A percentile compares a stretch with the other conserved stretches of the same genome.
Conservation (phyloP, 2,888 invertebrate species). For the Mellilla xanthometata region DNA sequence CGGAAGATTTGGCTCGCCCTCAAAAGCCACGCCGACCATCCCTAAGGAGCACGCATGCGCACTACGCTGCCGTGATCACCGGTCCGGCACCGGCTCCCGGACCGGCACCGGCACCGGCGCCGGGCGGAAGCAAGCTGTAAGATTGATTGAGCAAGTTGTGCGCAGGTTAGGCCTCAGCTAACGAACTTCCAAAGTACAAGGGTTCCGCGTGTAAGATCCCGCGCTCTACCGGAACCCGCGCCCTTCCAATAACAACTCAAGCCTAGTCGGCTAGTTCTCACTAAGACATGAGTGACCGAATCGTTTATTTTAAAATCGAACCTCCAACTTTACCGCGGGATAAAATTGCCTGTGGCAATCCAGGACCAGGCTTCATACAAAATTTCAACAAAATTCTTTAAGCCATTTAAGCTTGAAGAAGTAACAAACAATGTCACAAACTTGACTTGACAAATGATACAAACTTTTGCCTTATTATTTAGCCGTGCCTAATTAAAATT, state of each 20-base stretch:
- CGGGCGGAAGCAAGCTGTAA: too few relatives aligned
- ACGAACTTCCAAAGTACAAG: slow-evolving; percentile 48
- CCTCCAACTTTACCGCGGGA: slow-evolving; percentile 34
- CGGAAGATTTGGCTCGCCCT: slow-evolving; percentile 25
- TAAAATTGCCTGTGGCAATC: too few relatives aligned
- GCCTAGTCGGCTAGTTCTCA: slow-evolving; percentile 39
- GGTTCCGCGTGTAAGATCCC: slow-evolving; percentile 37
- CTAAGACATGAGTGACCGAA: slow-evolving; percentile 39
- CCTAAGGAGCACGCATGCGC: slow-evolving; percentile 69
- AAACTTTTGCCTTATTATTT: too few relatives aligned
- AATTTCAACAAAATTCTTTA: too few relatives aligned
- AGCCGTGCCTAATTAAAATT: too few relatives aligned
- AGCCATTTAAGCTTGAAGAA: too few relatives aligned
- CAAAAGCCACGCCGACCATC: slow-evolving; percentile 42
- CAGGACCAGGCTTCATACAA: too few relatives aligned
- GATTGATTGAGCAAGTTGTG: slow-evolving; percentile 79
- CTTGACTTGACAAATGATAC: too few relatives aligned
- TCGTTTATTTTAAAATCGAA: slow-evolving; percentile 50
- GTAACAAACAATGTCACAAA: too few relatives aligned
- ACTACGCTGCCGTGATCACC: slow-evolving; percentile 52
- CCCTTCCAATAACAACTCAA: slow-evolving; percentile 39
- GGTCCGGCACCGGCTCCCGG: too few relatives aligned
- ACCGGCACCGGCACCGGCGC: too few relatives aligned
- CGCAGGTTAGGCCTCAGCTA: slow-evolving; percentile 71
- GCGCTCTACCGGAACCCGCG: slow-evolving; percentile 20